Evolutionary conservation across 2,113 vertebrate genomes (phyloP), one percentile per base, ranked within the genome.

Genomic region (Corvus moneduloides): DNA sequence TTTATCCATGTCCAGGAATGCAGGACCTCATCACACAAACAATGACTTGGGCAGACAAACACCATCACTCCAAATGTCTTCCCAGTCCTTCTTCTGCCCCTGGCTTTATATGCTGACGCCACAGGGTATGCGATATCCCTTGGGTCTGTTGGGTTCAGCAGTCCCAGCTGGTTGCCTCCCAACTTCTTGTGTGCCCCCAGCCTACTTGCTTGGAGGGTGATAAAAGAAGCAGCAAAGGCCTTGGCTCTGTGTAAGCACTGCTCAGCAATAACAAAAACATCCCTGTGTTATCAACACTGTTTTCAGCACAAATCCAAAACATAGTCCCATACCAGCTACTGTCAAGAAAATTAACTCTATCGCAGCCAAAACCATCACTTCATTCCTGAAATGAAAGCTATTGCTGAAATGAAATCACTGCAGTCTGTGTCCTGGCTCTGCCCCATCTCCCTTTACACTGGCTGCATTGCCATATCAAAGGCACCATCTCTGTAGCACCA

Each of bases 401-500:
- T 27, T 68, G 26, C 63, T 77, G 33, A 44, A 44, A 37, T 69
- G 28, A 10, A 41, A 16, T 0, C 0, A 43, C 16, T 67, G 44
- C 13, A 56, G 3, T 21, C 46, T 68, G 1, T 67, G 55, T 72
- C 55, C 44, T 55, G 26, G 15, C 17, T 43, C 30, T 56, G 5
- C 14, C 22, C 7, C 18, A 27, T 73, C 7, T 58, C 13, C 4
- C 16, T 76, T 64, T 56, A 35, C 35, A 23, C 8, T 28, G 13
- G 2, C 13, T 41, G 41, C 20, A n/a, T 49, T 49, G 6, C n/a
- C 2, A 0, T 48, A 13, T 14, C 2, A 4, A 11, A 82, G 37
- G 18, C 26, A 26, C 21, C 3, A 1, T 49, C 22, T 67, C 64
- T 43, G 11, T 24, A 79, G 13, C n/a, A 68, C 56, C 49, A 27